Percentiles rank a stretch among this genome's conserved stretches.
phyloP scores from a whole-genome alignment of 2,888 invertebrate species.

The Agrotis clavis region DNA sequence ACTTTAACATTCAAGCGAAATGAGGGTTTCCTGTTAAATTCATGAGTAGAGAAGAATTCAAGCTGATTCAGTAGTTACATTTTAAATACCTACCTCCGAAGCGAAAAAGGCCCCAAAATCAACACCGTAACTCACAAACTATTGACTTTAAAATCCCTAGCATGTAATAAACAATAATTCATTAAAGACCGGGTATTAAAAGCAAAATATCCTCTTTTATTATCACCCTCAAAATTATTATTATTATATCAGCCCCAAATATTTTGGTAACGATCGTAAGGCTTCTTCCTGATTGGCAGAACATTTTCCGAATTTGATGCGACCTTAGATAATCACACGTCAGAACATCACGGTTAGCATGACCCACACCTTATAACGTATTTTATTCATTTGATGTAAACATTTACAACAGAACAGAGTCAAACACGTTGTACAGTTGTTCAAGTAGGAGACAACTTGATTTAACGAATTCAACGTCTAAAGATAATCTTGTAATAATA shows the following conservation, averaged over 20 bases:
- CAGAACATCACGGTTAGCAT: background rate
- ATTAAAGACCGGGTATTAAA: conserved; percentile 46
- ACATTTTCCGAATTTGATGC: background rate
- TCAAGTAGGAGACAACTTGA: background rate
- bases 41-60: background rate
- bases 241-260: conserved; percentile 26
- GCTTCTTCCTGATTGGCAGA: background rate
- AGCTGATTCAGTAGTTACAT: background rate
- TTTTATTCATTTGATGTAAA: background rate
- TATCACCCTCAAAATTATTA: conserved; percentile 43
- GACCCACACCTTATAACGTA: background rate
- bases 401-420: too few species aligned
- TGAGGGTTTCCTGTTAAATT: too few species aligned
- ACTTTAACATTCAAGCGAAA: too few species aligned
- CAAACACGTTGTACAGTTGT: too few species aligned
- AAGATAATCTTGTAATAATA: too few species aligned
- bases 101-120: conserved; percentile 31
- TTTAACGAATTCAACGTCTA: too few species aligned
- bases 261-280: conserved; percentile 15
- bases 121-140: conserved; percentile 46
- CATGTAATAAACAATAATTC: conserved; percentile 47
- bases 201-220: conserved; percentile 40
- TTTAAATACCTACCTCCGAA: conserved; percentile 10
- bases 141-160: conserved; percentile 43
- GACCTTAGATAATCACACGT: background rate